A percentile compares a stretch with the other conserved stretches of the same genome.
These are phyloP conservation scores for Scomber colias DNA, from an alignment of 2,113 vertebrate genomes.

Conservation along the genomic window DNA sequence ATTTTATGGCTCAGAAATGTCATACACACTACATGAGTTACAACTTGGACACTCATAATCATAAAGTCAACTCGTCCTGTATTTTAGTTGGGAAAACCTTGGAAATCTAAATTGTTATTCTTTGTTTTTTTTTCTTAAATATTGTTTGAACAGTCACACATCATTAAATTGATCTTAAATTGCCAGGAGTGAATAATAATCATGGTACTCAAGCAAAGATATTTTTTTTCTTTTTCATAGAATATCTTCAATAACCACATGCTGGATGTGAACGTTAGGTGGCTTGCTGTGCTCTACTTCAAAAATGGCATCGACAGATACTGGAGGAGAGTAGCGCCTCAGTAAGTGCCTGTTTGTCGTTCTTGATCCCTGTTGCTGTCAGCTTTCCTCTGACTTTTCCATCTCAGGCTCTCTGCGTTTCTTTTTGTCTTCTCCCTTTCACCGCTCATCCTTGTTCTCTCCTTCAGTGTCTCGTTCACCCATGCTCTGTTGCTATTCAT, in stretches of 20 bases:
- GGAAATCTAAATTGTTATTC: background rate
- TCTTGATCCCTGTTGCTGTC: slow-evolving; percentile 2
- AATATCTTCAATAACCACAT: slow-evolving; percentile 97
- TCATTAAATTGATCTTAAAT: slow-evolving; percentile 11
- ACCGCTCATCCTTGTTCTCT: slow-evolving; percentile 4
- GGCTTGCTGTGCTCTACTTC: slow-evolving; percentile 98
- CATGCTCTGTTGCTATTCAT: slow-evolving; percentile 32
- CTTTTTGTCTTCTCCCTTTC: slow-evolving; percentile 11
- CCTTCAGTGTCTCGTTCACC: slow-evolving; percentile 21
- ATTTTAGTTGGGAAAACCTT: background rate
- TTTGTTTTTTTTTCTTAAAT: background rate
- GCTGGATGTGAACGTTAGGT: slow-evolving; percentile 96
- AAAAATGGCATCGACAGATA: slow-evolving; percentile 99
- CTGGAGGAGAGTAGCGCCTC: slow-evolving; percentile 95
- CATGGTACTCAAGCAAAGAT: background rate
- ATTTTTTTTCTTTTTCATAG: slow-evolving; percentile 74
- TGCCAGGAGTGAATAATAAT: background rate
- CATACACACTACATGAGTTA: slow-evolving; percentile 1
- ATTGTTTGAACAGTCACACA: background rate
- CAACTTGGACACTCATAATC: background rate
- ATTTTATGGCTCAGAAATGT: slow-evolving; percentile 29
- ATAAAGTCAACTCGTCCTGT: background rate
- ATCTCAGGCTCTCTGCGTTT: background rate
- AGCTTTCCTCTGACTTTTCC: slow-evolving; percentile 3
- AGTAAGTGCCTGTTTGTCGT: slow-evolving; percentile 85